These are phyloP conservation scores for Cacatua alba DNA, from an alignment of 2,113 vertebrate species.

Conservation along the genomic window DNA sequence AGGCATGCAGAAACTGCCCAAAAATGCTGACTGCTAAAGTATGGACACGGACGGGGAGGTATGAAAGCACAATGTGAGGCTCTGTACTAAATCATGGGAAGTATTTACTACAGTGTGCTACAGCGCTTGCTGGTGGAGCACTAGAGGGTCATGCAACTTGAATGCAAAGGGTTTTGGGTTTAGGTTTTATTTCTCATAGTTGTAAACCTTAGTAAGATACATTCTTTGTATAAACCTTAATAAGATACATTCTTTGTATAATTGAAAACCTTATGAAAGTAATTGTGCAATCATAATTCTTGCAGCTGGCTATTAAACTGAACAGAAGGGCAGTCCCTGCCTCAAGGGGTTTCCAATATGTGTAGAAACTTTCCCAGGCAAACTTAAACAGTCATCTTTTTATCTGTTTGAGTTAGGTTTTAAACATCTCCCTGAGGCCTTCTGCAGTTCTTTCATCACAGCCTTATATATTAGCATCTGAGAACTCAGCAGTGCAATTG, in stretches of 20 bases:
- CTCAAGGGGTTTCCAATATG: constrained; percentile 11
- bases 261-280: constrained; percentile 11
- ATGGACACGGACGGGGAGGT: background rate
- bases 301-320: background rate
- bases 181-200: constrained; percentile 21
- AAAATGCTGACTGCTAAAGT: constrained; percentile 15
- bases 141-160: background rate
- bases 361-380: constrained; percentile 30
- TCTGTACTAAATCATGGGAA: background rate
- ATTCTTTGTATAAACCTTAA: background rate
- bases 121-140: background rate
- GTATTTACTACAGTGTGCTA: background rate
- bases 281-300: constrained; percentile 20
- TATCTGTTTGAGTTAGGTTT: constrained; percentile 21
- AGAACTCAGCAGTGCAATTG: background rate
- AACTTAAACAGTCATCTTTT: constrained; percentile 2
- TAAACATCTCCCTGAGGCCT: background rate
- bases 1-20: background rate
- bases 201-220: background rate
- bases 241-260: background rate
- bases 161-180: background rate
- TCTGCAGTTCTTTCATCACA: background rate
- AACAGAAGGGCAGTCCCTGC: constrained; percentile 27
- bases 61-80: background rate
- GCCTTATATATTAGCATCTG: background rate